phyloP scores from a whole-genome alignment of 1,140 invertebrate genomes.

The Gonatopus flavifemur region DNA sequence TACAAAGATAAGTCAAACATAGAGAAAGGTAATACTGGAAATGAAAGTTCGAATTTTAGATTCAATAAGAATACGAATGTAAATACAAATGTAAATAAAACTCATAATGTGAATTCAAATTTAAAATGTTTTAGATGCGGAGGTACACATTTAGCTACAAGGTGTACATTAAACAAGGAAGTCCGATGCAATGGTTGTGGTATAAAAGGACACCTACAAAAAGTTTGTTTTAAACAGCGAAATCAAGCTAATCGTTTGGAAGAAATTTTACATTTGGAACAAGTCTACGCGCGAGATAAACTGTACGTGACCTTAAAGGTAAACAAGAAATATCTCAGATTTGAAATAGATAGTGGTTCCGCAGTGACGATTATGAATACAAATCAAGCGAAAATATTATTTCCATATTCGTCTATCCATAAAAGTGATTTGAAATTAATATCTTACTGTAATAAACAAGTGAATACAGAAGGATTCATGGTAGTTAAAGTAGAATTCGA shows the following conservation, averaged over 20 bases:
- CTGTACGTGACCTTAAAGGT: neutral
- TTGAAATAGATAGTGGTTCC: conserved; percentile 10
- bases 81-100: neutral
- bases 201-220: neutral
- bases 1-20: neutral
- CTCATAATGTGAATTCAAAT: neutral
- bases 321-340: neutral
- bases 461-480: neutral
- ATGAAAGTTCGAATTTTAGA: too few species aligned
- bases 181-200: neutral
- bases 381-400: neutral
- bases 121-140: conserved; percentile 8
- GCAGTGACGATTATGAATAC: conserved; percentile 6
- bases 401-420: neutral
- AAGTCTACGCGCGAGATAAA: conserved; percentile 1
- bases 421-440: neutral
- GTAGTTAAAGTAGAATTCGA: neutral
- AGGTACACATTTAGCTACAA: neutral
- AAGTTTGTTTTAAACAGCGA: neutral
- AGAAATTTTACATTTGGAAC: neutral
- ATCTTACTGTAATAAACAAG: neutral
- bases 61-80: too few species aligned
- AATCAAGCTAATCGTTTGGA: neutral
- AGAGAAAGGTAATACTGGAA: too few species aligned
- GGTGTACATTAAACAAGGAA: neutral